phyloP scores from a whole-genome alignment of 2,113 vertebrate species.

The Cyprinus carpio region DNA sequence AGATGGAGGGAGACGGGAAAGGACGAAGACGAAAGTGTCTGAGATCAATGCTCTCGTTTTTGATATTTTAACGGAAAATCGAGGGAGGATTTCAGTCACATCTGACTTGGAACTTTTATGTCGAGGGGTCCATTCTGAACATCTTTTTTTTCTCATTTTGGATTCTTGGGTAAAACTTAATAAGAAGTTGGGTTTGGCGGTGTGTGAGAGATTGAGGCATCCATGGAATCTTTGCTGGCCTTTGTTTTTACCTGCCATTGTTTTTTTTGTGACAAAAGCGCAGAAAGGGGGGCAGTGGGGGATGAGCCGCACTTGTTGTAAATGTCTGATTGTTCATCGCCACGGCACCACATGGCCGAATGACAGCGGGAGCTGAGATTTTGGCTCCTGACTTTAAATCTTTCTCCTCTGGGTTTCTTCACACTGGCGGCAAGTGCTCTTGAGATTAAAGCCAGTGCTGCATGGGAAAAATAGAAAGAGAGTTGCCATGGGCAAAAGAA shows the following conservation, averaged over 20 bases:
- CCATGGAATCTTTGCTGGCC: conserved; percentile 43
- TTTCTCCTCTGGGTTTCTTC: conserved; percentile 63
- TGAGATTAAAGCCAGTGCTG: conserved; percentile 72
- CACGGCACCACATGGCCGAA: not conserved
- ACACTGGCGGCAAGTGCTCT: conserved; percentile 67
- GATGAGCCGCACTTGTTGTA: conserved; percentile 24
- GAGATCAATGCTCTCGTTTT: conserved; percentile 63
- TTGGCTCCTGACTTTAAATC: conserved; percentile 57
- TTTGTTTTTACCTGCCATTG: conserved; percentile 55
- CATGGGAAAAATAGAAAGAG: conserved; percentile 67
- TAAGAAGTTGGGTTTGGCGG: conserved; percentile 66
- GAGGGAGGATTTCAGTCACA: not conserved
- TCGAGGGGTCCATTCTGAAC: conserved; percentile 63
- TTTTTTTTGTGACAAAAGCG: conserved; percentile 35
- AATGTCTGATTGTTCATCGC: not conserved
- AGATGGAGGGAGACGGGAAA: conserved; percentile 63
- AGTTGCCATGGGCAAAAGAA: conserved; percentile 62
- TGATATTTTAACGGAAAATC: conserved; percentile 61
- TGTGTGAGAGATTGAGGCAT: conserved; percentile 28
- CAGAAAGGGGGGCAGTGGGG: not conserved
- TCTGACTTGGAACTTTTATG: conserved; percentile 32
- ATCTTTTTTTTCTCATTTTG: conserved; percentile 56
- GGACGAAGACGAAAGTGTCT: conserved; percentile 57
- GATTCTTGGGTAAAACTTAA: conserved; percentile 52
- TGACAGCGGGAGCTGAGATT: not conserved